phyloP scores from a whole-genome alignment of 2,797 vertebrate genomes.

The Falco peregrinus region DNA sequence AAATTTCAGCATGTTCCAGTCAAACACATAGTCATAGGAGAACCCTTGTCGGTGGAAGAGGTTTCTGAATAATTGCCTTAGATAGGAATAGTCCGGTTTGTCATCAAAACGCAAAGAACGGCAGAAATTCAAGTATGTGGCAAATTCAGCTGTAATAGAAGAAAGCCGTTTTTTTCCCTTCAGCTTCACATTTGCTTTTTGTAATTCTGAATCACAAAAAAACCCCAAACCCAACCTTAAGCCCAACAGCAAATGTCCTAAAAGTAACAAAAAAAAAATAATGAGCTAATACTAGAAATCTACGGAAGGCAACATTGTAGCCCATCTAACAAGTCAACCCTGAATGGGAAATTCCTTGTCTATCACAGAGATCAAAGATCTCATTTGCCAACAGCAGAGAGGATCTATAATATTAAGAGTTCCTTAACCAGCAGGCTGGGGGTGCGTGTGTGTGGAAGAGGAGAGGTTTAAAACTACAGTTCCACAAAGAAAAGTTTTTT shows the following conservation, averaged over 20 bases:
- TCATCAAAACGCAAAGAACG: constrained; percentile 94
- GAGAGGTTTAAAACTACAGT: not conserved
- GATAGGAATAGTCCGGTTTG: constrained; percentile 95
- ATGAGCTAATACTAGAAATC: not conserved
- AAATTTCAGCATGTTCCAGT: constrained; percentile 99
- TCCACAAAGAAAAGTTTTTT: not conserved
- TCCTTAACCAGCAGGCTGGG: not conserved
- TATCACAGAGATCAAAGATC: not conserved
- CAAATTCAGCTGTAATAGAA: constrained; percentile 88
- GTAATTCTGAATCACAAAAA: not conserved
- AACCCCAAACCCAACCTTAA: not conserved
- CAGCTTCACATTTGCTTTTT: not conserved
- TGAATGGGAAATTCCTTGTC: not conserved
- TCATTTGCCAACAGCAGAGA: not conserved
- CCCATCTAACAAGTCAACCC: not conserved
- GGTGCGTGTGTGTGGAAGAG: too few relatives aligned
- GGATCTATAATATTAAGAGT: not conserved
- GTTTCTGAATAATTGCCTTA: constrained; percentile 94
- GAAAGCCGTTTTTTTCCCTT: not conserved
- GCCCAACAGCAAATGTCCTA: not conserved
- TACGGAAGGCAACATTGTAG: not conserved
- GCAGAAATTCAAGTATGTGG: constrained; percentile 95
- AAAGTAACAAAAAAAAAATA: not conserved
- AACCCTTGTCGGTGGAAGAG: constrained; percentile 95
- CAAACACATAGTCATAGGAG: constrained; percentile 96